phyloP scores from a whole-genome alignment of 2,888 invertebrate genomes.

The Lasius platythorax region DNA sequence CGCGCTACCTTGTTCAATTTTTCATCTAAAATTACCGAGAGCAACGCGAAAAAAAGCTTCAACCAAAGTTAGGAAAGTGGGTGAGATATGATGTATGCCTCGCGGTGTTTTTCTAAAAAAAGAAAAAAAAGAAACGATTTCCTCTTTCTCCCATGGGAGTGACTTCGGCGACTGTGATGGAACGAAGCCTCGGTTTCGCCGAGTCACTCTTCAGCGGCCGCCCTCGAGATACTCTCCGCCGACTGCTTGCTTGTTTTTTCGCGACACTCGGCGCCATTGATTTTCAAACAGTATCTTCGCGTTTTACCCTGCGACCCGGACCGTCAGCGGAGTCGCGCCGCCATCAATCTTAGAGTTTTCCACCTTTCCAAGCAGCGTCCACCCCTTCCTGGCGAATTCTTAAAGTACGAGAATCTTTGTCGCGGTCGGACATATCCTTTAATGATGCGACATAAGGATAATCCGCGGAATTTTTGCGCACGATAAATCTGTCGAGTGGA shows the following conservation, averaged over 20 bases:
- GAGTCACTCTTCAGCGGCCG: conserved; percentile 44
- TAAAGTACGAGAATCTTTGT: conserved; percentile 21
- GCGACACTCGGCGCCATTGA: conserved; percentile 63
- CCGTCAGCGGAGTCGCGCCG: conserved; percentile 43
- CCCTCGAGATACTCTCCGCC: conserved; percentile 41
- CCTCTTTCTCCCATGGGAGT: conserved; percentile 25
- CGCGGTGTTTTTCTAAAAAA: conserved; percentile 17
- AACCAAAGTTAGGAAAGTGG: conserved; percentile 40
- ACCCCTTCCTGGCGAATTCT: conserved; percentile 1
- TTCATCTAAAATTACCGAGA: conserved; percentile 35
- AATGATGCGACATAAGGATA: conserved; percentile 14
- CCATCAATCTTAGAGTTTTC: conserved; percentile 67
- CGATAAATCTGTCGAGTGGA: background rate
- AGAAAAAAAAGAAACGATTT: conserved; percentile 10
- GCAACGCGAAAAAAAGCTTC: conserved; percentile 27
- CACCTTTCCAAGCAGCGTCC: conserved; percentile 61
- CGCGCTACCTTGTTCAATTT: conserved; percentile 23
- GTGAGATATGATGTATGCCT: conserved; percentile 52
- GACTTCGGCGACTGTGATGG: conserved; percentile 53
- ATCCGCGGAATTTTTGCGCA: background rate
- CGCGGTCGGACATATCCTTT: background rate
- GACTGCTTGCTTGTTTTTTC: conserved; percentile 58
- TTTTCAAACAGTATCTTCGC: conserved; percentile 61
- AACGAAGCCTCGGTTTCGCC: conserved; percentile 47
- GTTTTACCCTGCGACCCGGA: conserved; percentile 51